These are phyloP conservation scores for Apodemus speciosus DNA, from an alignment of 2,113 vertebrate species.

Conservation along the genomic window DNA sequence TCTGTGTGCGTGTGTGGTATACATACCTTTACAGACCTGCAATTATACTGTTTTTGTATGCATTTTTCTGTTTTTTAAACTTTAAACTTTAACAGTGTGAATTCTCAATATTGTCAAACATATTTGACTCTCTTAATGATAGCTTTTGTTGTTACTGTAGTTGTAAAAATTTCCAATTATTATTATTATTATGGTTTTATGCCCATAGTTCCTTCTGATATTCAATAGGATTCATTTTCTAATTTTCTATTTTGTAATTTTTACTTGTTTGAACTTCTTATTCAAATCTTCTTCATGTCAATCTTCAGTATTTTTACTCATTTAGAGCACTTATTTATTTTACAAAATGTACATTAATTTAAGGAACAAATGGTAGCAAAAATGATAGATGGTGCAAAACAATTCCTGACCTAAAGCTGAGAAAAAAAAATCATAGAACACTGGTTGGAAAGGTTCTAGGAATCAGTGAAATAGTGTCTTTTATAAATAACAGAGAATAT, in stretches of 20 bases:
- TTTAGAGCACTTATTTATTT: background rate
- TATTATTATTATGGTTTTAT: background rate
- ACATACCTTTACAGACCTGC: background rate
- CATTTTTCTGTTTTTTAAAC: background rate
- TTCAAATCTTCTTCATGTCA: background rate
- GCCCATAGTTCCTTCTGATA: background rate
- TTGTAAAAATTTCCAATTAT: background rate
- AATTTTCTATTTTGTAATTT: background rate
- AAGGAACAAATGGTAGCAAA: background rate
- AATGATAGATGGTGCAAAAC: background rate
- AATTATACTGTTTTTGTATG: background rate
- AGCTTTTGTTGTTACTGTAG: background rate
- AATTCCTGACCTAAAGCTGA: background rate
- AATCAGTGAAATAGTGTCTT: background rate
- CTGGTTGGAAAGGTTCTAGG: background rate
- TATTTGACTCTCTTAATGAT: background rate
- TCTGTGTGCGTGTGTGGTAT: too few species aligned
- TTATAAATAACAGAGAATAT: background rate
- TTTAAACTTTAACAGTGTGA: background rate
- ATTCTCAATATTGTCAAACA: background rate
- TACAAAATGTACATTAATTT: background rate
- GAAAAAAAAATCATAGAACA: background rate
- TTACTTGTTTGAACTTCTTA: background rate
- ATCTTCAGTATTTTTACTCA: background rate
- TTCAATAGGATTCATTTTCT: background rate